phyloP scores from a whole-genome alignment of 2,888 invertebrate genomes.

The Lucinisca nassula region DNA sequence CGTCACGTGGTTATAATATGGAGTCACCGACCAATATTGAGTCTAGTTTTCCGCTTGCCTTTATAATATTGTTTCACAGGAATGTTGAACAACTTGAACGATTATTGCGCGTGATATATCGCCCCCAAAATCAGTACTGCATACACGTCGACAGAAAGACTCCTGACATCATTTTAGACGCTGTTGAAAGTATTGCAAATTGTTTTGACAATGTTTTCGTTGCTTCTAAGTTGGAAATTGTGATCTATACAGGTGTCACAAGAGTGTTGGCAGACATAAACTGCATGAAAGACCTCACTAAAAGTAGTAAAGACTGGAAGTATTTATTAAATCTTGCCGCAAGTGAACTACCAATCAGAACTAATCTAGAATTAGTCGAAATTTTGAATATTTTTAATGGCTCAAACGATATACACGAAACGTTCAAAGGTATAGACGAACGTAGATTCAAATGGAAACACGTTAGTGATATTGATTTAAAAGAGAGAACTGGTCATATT shows the following conservation, averaged over 20 bases:
- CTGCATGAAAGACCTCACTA: conserved; percentile 77
- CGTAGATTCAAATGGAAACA: conserved; percentile 47
- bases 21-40: conserved; percentile 64
- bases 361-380: conserved; percentile 82
- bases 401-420: conserved; percentile 78
- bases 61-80: conserved; percentile 81
- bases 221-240: conserved; percentile 74
- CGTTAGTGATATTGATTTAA: conserved; percentile 48
- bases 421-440: conserved; percentile 35
- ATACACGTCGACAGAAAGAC: conserved; percentile 85
- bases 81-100: conserved; percentile 83
- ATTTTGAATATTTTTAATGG: conserved; percentile 80
- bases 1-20: conserved; percentile 49
- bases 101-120: conserved; percentile 81
- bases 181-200: conserved; percentile 67
- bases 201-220: conserved; percentile 86
- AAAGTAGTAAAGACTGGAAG: conserved; percentile 70
- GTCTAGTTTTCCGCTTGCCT: conserved; percentile 83
- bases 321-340: conserved; percentile 84
- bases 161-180: conserved; percentile 57
- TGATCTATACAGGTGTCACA: conserved; percentile 77
- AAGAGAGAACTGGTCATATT: conserved; percentile 38
- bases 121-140: conserved; percentile 86
- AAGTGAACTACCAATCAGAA: conserved; percentile 81
- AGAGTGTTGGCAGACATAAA: conserved; percentile 80